Evolutionary conservation across 2,888 invertebrate genomes (phyloP), one percentile per base, ranked within the genome.

Genomic region (Adela reaumurella): DNA sequence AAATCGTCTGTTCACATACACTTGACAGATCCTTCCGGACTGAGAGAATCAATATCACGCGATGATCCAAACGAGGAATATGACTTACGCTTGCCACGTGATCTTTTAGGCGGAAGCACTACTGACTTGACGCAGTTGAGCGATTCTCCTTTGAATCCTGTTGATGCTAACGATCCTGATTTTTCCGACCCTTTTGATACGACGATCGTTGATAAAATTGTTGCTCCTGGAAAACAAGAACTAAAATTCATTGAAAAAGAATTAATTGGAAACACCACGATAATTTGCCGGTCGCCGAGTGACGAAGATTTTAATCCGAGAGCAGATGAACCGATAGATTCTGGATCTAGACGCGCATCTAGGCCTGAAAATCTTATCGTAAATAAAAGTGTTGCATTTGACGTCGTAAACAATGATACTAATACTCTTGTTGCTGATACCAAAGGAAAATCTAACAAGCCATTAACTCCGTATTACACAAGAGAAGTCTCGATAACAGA

Each of bases 151-250:
- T 81, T 89, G 47, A 78, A 83, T 52, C 90, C 90, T 19, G 68
- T 81, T 18, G 71, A 78, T 44, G 77, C 83, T 10, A 81, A 82
- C 52, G 67, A 72, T 49, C 64, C 67, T 50, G 86, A 83, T 48
- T 83, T 84, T 59, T 84, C 86, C 48, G 94, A 94, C 72, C 94
- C 94, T 0, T 94, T 94, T 59, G 94, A 94, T 61, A 94, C 94
- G 1, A 91, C 92, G 1, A 83, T 85, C 28, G 84, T 91, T 2
- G 85, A 86, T 58, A 81, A 82, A 48, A 81, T 88, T 29, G 83
- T 87, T 44, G 85, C 87, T 49, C 90, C 92, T 0, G 91, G 91
- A 41, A 86, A 84, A 66, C 84, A 88, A 5, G 92, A 93, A 68
- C 64, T 92, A 2, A 90, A 90, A 63, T 83, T 88, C 57, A 69